Evolutionary conservation across 2,888 invertebrate genomes (phyloP), one percentile per base, ranked within the genome.

Genomic region (Drosophila diplacantha): DNA sequence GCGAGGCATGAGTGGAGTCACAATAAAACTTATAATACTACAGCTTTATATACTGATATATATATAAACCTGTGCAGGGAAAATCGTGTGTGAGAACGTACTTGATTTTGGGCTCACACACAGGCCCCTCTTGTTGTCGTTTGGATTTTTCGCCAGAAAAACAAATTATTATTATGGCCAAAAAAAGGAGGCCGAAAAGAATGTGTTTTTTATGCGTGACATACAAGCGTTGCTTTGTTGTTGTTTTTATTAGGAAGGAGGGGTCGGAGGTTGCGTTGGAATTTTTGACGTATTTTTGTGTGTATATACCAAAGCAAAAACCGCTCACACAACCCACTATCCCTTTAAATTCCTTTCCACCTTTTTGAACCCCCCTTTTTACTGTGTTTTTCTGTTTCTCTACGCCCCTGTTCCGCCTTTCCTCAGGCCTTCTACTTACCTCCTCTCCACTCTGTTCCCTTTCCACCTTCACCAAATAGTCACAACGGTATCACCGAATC

Each of bases 81-180:
- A 67, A 69, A 73, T 66, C 71, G 73, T 81, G 76, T 78, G 79
- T 73, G 81, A 61, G 61, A 80, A 80, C 72, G 71, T 79, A 76
- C 77, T 80, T 79, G 76, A 78, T 75, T 75, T 64, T 79, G 73
- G 77, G 72, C 64, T 70, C 56, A 44, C 53, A 66, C 56, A 44
- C 53, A 66, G 46, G 34, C 32, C 26, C 24, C 29, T 31, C 44
- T 20, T 44, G 37, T 62, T 39, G 46, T 60, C 22, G 54, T 49
- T 55, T 55, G 47, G 20, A 43, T 43, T 72, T 78, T 79, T 77
- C 66, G 66, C 55, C 56, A 68, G 76, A 77, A 79, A 73, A 61
- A 66, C 53, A 39, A 43, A 37, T 46, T 58, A 55, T 43, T 37
- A 63, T 43, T 37, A 63, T 37, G 64, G 55, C 46, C 50, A 31